Evolutionary conservation across 1,140 invertebrate species (phyloP), one percentile per base, ranked within the genome.

Genomic region (Neodiprion fabricii): DNA sequence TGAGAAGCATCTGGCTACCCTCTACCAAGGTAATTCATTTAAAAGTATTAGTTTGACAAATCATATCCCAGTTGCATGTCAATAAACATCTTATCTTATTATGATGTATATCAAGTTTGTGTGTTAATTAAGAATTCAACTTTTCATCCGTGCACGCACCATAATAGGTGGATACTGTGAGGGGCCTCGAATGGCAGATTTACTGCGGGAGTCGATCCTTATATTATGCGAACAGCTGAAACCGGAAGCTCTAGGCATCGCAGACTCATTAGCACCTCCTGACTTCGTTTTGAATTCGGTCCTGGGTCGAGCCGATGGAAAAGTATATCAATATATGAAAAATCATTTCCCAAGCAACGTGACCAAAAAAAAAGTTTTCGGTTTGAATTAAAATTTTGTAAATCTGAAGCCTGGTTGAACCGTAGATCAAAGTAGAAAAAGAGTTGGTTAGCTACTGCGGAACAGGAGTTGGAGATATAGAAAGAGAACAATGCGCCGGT

Each of bases 211-310:
- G 77, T 89, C 86, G 28, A 92, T 95, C 68, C 83, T 94, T 66
- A 79, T 87, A 53, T 81, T 94, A 28, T 94, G 94, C 82, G 76
- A 82, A 1, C 83, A 89, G 67, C 79, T 97, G 10, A 93, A 94
- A 83, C 89, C 92, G 70, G 92, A 97, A 76, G 92, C 94, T 9
- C 91, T 97, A 11, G 81, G 93, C 9, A 87, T 97, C n/a, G 93
- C 93, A 1, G 97, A 98, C 90, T 92, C 92, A 1, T 90, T 98
- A 74, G 95, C 96, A 17, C 96, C 96, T 1, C 93, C 95, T 14
- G 97, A 98, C 90, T 97, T 95, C 84, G 91, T 95, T 78, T 83
- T 97, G 0, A 94, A 95, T 81, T 97, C 95, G 8, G 91, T 92
- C 14, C 87, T 97, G 12, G 96, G 95, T 70, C 89, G 90, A 80